phyloP scores from a whole-genome alignment of 2,113 vertebrate species.

The Macrotus californicus region DNA sequence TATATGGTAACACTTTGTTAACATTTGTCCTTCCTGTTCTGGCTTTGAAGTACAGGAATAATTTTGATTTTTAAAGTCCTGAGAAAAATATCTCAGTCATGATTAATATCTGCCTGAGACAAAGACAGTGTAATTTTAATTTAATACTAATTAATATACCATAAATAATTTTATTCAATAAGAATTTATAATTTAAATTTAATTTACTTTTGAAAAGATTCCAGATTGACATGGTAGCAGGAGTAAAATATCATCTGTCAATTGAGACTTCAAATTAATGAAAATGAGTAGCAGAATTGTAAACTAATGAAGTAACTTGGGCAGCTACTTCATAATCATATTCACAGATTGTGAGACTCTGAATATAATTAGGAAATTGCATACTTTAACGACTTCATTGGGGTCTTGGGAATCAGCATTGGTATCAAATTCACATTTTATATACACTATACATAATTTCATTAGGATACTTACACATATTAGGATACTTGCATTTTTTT shows the following conservation, averaged over 20 bases:
- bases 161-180: neutral
- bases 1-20: neutral
- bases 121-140: neutral
- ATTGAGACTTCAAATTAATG: slow-evolving; percentile 22
- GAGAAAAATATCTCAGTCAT: neutral
- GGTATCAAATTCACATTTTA: neutral
- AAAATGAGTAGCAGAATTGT: neutral
- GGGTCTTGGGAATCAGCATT: neutral
- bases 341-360: neutral
- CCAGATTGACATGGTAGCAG: neutral
- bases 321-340: neutral
- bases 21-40: neutral
- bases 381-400: neutral
- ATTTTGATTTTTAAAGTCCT: neutral
- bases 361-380: neutral
- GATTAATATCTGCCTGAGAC: neutral
- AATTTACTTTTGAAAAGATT: slow-evolving; percentile 19
- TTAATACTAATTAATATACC: neutral
- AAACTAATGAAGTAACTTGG: neutral
- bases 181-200: neutral
- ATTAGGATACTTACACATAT: neutral
- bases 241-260: neutral
- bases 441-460: neutral
- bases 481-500: neutral
- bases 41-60: neutral